Conservation (phyloP, 2,797 vertebrate genomes). For the Sebastes trivittatus region DNA sequence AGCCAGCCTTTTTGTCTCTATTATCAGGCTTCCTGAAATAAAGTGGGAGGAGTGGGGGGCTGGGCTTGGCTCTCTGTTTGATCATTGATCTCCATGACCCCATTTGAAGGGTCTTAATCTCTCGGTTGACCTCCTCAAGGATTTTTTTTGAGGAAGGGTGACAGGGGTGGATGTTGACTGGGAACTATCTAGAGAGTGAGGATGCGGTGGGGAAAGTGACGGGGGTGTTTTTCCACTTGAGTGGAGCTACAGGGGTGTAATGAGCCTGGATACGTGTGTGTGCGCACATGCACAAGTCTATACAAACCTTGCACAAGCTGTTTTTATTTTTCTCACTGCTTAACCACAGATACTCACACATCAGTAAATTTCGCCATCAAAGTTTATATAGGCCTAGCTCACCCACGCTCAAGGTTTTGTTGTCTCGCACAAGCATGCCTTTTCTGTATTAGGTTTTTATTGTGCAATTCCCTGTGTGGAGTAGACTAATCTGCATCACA, state of each 20-base stretch:
- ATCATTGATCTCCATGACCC: constrained; percentile 95
- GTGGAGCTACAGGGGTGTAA: constrained; percentile 83
- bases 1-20: constrained; percentile 74
- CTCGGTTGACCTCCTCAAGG: constrained; percentile 90
- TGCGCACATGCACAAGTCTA: constrained; percentile 63
- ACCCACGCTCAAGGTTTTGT: constrained; percentile 6
- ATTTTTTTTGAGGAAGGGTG: constrained; percentile 82
- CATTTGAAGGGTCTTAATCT: constrained; percentile 85
- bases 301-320: constrained; percentile 54
- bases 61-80: constrained; percentile 85
- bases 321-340: constrained; percentile 68
- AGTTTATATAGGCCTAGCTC: constrained; percentile 64
- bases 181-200: constrained; percentile 56
- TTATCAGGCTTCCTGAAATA: constrained; percentile 78
- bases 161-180: constrained; percentile 78
- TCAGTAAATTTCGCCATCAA: constrained; percentile 73
- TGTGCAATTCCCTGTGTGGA: neutral
- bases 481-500: neutral
- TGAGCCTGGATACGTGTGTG: constrained; percentile 77
- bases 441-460: constrained; percentile 1
- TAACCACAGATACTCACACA: constrained; percentile 58
- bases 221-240: constrained; percentile 87
- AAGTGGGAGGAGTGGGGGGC: constrained; percentile 68
- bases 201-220: constrained; percentile 62
- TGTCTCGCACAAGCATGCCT: constrained; percentile 16